These are phyloP conservation scores for Onthophagus taurus DNA, from an alignment of 1,140 invertebrate species.

Conservation along the genomic window DNA sequence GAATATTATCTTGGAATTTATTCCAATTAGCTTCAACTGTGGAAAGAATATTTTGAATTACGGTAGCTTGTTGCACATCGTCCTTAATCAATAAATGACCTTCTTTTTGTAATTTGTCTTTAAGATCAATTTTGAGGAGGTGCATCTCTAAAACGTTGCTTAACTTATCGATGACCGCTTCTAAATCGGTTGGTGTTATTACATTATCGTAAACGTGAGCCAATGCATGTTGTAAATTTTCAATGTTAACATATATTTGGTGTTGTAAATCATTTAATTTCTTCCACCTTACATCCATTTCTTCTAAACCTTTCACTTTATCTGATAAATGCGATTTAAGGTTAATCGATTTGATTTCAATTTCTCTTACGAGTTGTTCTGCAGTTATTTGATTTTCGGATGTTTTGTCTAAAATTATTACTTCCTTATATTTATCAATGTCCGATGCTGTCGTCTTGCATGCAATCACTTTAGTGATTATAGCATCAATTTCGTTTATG, in stretches of 20 bases:
- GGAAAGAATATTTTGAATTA: conserved; percentile 66
- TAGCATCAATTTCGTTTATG: conserved; percentile 54
- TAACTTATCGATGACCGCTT: conserved; percentile 49
- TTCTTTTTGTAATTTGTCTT: conserved; percentile 56
- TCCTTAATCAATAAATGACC: conserved; percentile 67
- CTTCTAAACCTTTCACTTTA: conserved; percentile 56
- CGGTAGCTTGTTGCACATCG: conserved; percentile 66
- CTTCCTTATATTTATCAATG: conserved; percentile 49
- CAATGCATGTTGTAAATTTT: conserved; percentile 44
- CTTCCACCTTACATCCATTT: conserved; percentile 57
- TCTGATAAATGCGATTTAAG: conserved; percentile 53
- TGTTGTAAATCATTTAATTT: conserved; percentile 58
- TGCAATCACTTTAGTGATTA: conserved; percentile 52
- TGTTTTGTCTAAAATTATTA: conserved; percentile 55
- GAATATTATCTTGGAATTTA: conserved; percentile 60
- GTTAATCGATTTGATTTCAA: conserved; percentile 56
- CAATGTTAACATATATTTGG: conserved; percentile 51
- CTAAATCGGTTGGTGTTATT: conserved; percentile 45
- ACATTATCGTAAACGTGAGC: conserved; percentile 44
- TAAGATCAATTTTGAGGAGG: conserved; percentile 43
- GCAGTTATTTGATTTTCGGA: conserved; percentile 58
- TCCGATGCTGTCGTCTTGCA: conserved; percentile 59
- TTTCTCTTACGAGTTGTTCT: conserved; percentile 55
- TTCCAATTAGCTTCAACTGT: conserved; percentile 71
- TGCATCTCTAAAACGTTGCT: conserved; percentile 44